Base-by-base conservation (phyloP, 92 coral and sea anemone genomes). In the Metridium senile region DNA sequence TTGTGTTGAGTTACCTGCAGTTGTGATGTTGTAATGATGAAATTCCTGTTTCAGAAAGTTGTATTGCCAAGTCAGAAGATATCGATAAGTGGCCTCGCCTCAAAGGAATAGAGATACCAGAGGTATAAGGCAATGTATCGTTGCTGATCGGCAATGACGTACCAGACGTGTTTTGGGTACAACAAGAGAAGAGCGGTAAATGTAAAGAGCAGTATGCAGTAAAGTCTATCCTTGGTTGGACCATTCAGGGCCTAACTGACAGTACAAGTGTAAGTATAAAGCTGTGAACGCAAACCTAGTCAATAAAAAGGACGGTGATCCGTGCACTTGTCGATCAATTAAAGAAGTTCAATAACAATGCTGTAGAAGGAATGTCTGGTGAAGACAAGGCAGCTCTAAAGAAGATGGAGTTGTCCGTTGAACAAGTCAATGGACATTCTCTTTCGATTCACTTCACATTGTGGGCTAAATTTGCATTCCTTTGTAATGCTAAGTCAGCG, bases 151-250 rank as follows among this genome's bases (percentile, higher is more conserved):
- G 83, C 10, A 77, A 62, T 25, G 84, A 84, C 33, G 54, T 45
- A 0, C 76, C 88, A 2, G 72, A 85, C n/a, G 91, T 82, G 20
- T 81, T 70, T 45, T 87, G 81, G 85, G 88, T 51, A 1, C 35
- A 58, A 19, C 76, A 87, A 9, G 81, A 87, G 63, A 29, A 81
- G 39, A 56, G 84, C 33, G 88, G 91, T 1, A 25, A 72, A 1
- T 58, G 81, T 1, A 68, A 72, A 30, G 80, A 82, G 21, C 87
- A 88, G 0, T 86, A 39, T 22, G 87, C 87, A 1, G 83, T 72
- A 0, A 43, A 79, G 13, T 58, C 84, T 19, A n/a, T 58, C 0
- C 76, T 77, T 17, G 88, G 84, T 7, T 87, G 88, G 90, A 56
- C 78, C 16, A 72, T 86, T 9, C 23, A 75, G 8, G 84, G 91